These are phyloP conservation scores for Zaprionus africanus DNA, from an alignment of 1,140 invertebrate species.

Conservation along the genomic window DNA sequence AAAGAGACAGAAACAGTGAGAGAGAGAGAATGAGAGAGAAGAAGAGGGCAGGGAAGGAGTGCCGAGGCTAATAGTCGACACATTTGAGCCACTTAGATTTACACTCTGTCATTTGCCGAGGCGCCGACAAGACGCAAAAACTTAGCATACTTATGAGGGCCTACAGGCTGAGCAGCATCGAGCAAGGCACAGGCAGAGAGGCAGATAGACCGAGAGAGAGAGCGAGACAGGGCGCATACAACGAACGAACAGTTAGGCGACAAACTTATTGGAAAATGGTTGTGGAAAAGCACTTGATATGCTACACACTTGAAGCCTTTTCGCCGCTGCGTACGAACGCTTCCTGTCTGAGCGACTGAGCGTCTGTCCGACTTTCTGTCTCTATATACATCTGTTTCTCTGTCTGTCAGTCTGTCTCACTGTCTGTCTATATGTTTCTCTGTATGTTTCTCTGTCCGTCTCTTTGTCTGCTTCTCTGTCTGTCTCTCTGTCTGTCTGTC, in stretches of 20 bases:
- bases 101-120: slow-evolving; percentile 54
- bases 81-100: slow-evolving; percentile 59
- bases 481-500: neutral
- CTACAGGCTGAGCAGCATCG: slow-evolving; percentile 30
- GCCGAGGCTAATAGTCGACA: slow-evolving; percentile 46
- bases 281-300: slow-evolving; percentile 62
- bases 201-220: neutral
- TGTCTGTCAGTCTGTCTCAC: slow-evolving; percentile 4
- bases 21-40: neutral
- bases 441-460: neutral
- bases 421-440: neutral
- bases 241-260: slow-evolving; percentile 35
- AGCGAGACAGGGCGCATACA: neutral
- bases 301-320: slow-evolving; percentile 59
- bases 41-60: neutral
- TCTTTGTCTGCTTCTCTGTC: neutral
- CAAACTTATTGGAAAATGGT: slow-evolving; percentile 77
- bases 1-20: neutral
- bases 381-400: neutral
- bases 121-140: slow-evolving; percentile 56
- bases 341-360: slow-evolving; percentile 16
- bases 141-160: slow-evolving; percentile 67
- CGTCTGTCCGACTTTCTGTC: slow-evolving; percentile 9
- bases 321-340: slow-evolving; percentile 20
- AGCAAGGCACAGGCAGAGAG: neutral